Evolutionary conservation across 1,140 invertebrate genomes (phyloP), one percentile per base, ranked within the genome.

Genomic region (Calliopsis andreniformis): DNA sequence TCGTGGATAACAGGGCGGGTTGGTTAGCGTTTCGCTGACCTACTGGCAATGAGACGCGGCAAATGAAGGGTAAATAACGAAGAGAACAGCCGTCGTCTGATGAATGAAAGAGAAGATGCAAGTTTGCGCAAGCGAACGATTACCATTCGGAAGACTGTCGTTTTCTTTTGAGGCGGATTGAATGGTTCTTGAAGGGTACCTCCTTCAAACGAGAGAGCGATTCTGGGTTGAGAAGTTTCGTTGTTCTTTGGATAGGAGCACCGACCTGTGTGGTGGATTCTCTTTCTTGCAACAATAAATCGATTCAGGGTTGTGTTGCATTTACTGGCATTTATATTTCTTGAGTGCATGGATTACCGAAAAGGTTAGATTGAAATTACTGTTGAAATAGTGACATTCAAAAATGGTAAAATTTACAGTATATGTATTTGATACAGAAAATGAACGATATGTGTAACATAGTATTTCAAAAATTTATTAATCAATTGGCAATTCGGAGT

Each of bases 11-110:
- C 18, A 10, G 56, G 20, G 39, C 35, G 61, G 55, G 18, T 71
- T 62, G 75, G 58, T 77, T 71, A 71, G 39, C 45, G 25, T 62
- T 71, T 77, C 68, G 58, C 47, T 77, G 58, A 75, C 71, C 71
- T 56, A 75, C 71, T 75, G 63, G 20, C 63, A 67, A 47, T 56
- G 51, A 18, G 39, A 18, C 23, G 32, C 20, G 7, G 6, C 16
- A 28, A 51, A 64, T 28, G 59, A 51, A 51, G 18, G 35, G 28
- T 20, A 18, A 23, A 43, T 73, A 55, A 66, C n/a, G 47, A 63
- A 30, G 32, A 3, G 25, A 71, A 71, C 16, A 2, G 32, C n/a
- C 18, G 5, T 25, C 18, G 12, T 16, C 8, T 16, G 6, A 12
- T 10, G 25, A 2, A 14, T 18, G 51, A 43, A 43, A 7, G 28